These are phyloP conservation scores for Anthopleura sola DNA, from an alignment of 64 coral and sea anemone species.

Conservation along the genomic window DNA sequence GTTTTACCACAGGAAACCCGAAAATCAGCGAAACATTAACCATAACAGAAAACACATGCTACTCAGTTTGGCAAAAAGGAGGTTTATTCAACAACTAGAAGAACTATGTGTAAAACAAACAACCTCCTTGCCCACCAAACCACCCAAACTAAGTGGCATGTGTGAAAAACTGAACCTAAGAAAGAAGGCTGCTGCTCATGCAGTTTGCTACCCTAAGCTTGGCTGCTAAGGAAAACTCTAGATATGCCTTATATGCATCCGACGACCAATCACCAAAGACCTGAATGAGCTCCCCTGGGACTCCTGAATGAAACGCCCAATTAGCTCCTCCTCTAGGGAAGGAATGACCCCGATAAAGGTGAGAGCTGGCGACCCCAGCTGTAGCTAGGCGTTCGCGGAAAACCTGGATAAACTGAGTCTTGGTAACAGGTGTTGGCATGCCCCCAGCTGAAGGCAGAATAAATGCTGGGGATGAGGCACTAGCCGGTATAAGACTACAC, in stretches of 20 bases:
- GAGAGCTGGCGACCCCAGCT: not conserved
- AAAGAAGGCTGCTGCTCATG: too few species aligned
- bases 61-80: too few species aligned
- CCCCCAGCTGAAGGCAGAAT: not conserved
- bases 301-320: slow-evolving; percentile 2
- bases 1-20: too few species aligned
- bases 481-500: too few species aligned
- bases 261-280: slow-evolving; percentile 30
- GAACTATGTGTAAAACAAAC: not conserved
- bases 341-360: slow-evolving; percentile 21
- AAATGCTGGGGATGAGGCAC: too few species aligned
- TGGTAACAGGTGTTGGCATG: not conserved
- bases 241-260: slow-evolving; percentile 30
- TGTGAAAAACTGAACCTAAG: too few species aligned
- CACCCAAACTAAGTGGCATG: not conserved
- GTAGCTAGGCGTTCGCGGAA: not conserved
- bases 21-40: too few species aligned
- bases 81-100: too few species aligned
- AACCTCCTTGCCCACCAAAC: slow-evolving; percentile 3
- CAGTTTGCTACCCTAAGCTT: slow-evolving; percentile 1
- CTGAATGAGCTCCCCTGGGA: slow-evolving; percentile 30
- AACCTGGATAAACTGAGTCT: not conserved
- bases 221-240: not conserved
- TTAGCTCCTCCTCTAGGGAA: slow-evolving; percentile 19
- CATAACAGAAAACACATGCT: too few species aligned